Base-by-base conservation (phyloP, 1,140 invertebrate genomes). In the Drosophila ironensis region DNA sequence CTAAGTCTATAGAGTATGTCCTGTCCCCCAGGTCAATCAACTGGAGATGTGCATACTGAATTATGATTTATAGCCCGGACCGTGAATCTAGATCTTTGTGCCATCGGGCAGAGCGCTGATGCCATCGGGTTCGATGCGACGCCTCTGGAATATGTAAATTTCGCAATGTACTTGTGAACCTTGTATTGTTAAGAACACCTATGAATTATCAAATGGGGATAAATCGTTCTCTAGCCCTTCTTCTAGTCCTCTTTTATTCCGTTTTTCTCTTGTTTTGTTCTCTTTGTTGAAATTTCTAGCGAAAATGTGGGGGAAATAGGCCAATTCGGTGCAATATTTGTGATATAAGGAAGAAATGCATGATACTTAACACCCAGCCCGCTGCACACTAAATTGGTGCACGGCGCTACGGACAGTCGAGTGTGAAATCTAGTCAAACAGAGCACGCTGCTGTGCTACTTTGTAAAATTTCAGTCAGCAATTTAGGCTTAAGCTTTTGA, bases 311-410 rank as follows among this genome's bases (percentile, higher is more conserved):
- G n/a, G 51, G 54, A 73, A 48, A 80, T 84, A 88, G 86, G 86
- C 86, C 86, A 87, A 72, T 88, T 88, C 24, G 75, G 86, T 88
- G 86, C 86, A 88, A 88, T 88, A 88, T 86, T 84, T 88, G 86
- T 88, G 86, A 88, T 88, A 87, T 84, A 86, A 86, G 80, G 33
- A 59, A 69, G 22, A 16, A 41, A 22, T 45, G 46, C 24, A 12
- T 37, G 24, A 48, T 12, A 53, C 12, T 27, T 27, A 28, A 28
- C 28, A 14, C 12, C 17, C 14, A 30, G 6, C 19, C 9, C 25
- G 27, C 19, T 45, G 16, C 25, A 35, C 42, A 60, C 70, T 69
- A 69, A 45, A 22, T 28, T 28, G 22, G 25, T 17, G 9, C 33
- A 24, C 60, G 60, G 24, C 47, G 14, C 35, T 78, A 59, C 78